These are phyloP conservation scores for Psammodynastes pulverulentus DNA, from an alignment of 2,113 vertebrate genomes.

Conservation along the genomic window DNA sequence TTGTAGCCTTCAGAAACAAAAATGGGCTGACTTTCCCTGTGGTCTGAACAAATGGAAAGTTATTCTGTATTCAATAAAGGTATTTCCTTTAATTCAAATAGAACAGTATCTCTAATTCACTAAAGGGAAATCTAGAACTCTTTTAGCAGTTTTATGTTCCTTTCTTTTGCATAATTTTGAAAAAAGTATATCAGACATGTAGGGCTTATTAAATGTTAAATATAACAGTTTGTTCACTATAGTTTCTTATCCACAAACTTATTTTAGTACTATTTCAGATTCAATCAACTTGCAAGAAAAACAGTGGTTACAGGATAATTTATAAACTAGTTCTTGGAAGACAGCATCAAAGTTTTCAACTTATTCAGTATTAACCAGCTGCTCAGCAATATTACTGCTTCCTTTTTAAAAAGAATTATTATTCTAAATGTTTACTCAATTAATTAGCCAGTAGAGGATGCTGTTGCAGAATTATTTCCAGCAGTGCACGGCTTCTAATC, in stretches of 20 bases:
- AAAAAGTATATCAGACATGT: not conserved
- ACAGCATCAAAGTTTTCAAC: not conserved
- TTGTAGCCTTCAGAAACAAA: not conserved
- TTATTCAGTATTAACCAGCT: slow-evolving; percentile 8
- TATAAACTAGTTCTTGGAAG: not conserved
- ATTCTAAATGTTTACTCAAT: not conserved
- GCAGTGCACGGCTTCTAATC: not conserved
- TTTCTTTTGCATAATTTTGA: not conserved
- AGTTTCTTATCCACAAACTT: not conserved
- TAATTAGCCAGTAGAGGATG: slow-evolving; percentile 67
- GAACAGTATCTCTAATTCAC: not conserved
- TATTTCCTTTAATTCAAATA: not conserved
- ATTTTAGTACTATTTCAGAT: not conserved
- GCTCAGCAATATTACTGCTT: slow-evolving; percentile 10
- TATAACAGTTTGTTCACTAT: not conserved
- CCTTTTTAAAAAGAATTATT: not conserved
- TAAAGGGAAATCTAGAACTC: not conserved
- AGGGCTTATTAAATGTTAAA: not conserved
- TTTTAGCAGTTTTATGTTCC: not conserved
- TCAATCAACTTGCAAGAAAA: not conserved
- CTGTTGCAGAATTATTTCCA: slow-evolving; percentile 57
- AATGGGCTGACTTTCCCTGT: not conserved
- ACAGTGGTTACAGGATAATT: not conserved
- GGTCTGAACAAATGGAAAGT: not conserved
- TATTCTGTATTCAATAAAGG: not conserved